Base-by-base conservation (phyloP, 2,888 invertebrate species). In the Seira sanloemensis region DNA sequence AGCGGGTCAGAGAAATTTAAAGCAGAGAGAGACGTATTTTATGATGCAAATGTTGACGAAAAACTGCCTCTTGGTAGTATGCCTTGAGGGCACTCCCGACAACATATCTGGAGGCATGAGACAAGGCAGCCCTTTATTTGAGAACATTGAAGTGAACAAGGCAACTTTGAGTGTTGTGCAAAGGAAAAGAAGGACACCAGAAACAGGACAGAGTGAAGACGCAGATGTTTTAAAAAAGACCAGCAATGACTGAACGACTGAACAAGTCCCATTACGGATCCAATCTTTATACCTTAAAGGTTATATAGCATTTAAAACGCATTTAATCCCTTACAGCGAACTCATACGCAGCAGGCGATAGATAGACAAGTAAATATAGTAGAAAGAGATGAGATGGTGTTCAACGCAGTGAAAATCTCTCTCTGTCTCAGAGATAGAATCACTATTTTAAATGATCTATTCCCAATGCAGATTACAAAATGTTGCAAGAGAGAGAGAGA, bases 281-380 rank as follows among this genome's bases (percentile, higher is more conserved):
- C n/a, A n/a, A n/a, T n/a, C n/a, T n/a, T n/a, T n/a, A n/a, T n/a
- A n/a, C n/a, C n/a, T n/a, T 37, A 37, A 7, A 37, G 37, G 12
- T 37, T 37, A 37, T 37, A 37, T n/a, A 37, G 37, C 37, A n/a
- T n/a, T n/a, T n/a, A n/a, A n/a, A n/a, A n/a, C n/a, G n/a, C n/a
- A n/a, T n/a, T 37, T 37, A 37, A 7, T 37, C 5, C 37, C 37
- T 37, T 37, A 27, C 1, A 72, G 19, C 54, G 72, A 54, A 54
- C 50, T 62, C 2, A 24, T 1, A 74, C 73, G 19, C 73, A 74
- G 73, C 62, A 74, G 73, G 73, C 19, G 73, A 74, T 5, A 62
- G 1, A 37, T 37, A 37, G n/a, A n/a, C n/a, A n/a, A n/a, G n/a
- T n/a, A n/a, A n/a, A n/a, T n/a, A n/a, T n/a, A 37, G 37, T 37